Evolutionary conservation across 2,113 vertebrate genomes (phyloP), one percentile per base, ranked within the genome.

Genomic region (Chaetodon auriga): DNA sequence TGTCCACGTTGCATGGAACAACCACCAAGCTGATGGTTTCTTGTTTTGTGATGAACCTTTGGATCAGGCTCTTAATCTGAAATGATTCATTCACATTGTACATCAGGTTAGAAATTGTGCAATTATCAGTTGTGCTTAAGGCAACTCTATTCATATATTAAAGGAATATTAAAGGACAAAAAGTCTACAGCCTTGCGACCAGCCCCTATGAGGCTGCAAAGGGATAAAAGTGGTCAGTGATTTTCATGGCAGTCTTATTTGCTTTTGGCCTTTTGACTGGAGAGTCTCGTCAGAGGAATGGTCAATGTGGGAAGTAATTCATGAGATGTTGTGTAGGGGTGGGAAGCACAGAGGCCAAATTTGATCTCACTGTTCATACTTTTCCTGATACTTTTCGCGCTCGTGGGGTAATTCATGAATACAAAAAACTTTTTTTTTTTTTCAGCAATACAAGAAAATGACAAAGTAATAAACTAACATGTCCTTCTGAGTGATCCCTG

Each of bases 21-120:
- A 98, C 97, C 36, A 97, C 96, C 90, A 99, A 83, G 85, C 94
- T 97, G 82, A 99, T 93, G 0, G 97, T 99, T 85, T 99, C 95
- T 91, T 96, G 95, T 86, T 79, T 96, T 2, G n/a, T 25, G 88
- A 98, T 98, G 64, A 95, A 95, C 9, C 23, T 95, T 75, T 3
- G 89, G 75, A 99, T 97, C 8, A 99, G 92, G 0, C 0, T 21
- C 88, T 96, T 98, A 81, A 98, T 97, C 97, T 99, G 84, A 21
- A 89, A 91, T 62, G 1, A 81, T 23, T 0, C 9, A 60, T 63
- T 57, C 7, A 78, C 25, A 35, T 49, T 13, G 10, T 13, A 19
- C 4, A 49, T 66, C 10, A 46, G 45, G 1, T 19, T 35, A 25
- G 18, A 30, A 30, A 14, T 13, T n/a, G 12, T 10, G 4, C 35